Base-by-base conservation (phyloP, 2,888 invertebrate species). In the Conistra vaccinii region DNA sequence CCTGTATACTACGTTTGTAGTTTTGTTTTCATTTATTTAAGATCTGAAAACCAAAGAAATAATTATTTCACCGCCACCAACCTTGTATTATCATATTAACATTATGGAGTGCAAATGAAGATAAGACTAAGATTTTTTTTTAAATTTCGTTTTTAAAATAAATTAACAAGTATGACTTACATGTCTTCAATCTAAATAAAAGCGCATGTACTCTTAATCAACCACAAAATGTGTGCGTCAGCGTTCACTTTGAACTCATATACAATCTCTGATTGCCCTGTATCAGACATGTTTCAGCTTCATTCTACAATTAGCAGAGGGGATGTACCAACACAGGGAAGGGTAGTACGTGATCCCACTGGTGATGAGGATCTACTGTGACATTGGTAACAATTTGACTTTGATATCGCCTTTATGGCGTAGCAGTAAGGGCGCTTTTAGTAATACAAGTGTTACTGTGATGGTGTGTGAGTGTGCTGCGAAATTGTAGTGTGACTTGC, bases 271-370 rank as follows among this genome's bases (percentile, higher is more conserved):
- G 29, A 65, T 65, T 65, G 14, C 29, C 45, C 29, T 23, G 14
- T 23, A 17, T 29, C 2, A 23, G 48, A 65, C 29, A 32, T 32
- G 48, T 65, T 65, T 65, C 29, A 32, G 29, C 65, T 48, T 32
- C 23, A 23, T 32, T 65, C 65, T 32, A 65, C 45, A 65, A 65
- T 65, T 65, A 65, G 48, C 45, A 65, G 29, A 29, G 45, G 63
- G 63, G 26, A 26, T 12, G 12, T 45, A 26, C 39, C 26, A 45
- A 12, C 3, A 26, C 26, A 26, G 26, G 12, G 63, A 26, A 10
- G 3, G 14, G 14, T 3, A 12, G 29, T 4, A 65, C 45, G 65
- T 65, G 48, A 65, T 48, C 3, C 29, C 23, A 48, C 48, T 65
- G 17, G 20, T 10, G 20, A 26, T 42, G 20, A 20, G 3, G 10